Evolutionary conservation across 2,113 vertebrate genomes (phyloP), one percentile per base, ranked within the genome.

Genomic region (Cephalopholis sonnerati): DNA sequence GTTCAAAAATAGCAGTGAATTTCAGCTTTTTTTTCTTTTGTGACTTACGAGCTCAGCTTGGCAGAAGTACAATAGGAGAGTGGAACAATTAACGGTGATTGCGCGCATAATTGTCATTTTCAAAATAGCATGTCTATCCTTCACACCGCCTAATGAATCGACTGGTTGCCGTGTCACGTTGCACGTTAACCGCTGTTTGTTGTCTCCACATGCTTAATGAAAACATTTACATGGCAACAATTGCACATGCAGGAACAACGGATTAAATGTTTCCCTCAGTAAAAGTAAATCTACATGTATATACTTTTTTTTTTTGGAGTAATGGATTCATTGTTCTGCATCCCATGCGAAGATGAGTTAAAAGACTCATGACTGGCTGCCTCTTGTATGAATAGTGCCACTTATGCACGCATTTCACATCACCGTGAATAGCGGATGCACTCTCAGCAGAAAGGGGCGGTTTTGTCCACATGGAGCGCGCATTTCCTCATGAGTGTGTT

Each of bases 1-100:
- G 74, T 32, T 77, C 82, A 66, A 67, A 88, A 85, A 85, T 79
- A 79, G 59, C 62, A 27, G 53, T 24, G 46, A 57, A 24, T 74
- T 63, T 44, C 64, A 32, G 64, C 7, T 10, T 63, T 75, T 15
- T 63, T 70, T 62, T 50, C n/a, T 54, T 11, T 27, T 18, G 13
- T 63, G 72, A 73, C 48, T 75, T 72, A 36, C 17, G 25, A 58
- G 62, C 46, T 46, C 13, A 9, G 44, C 73, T 72, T 78, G 54
- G 68, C 68, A 63, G 36, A 62, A 39, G 63, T 15, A 80, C 82
- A 83, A 57, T 50, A 29, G 58, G 3, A 66, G 50, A 81, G 79
- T 77, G 29, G 65, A 76, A 77, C 62, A 80, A 76, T 81, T 84
- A 58, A 29, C 27, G 13, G 48, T 44, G 61, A 79, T 55, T 46